Conservation (phyloP, 2,113 vertebrate genomes). For the Nothocercus nigrocapillus region DNA sequence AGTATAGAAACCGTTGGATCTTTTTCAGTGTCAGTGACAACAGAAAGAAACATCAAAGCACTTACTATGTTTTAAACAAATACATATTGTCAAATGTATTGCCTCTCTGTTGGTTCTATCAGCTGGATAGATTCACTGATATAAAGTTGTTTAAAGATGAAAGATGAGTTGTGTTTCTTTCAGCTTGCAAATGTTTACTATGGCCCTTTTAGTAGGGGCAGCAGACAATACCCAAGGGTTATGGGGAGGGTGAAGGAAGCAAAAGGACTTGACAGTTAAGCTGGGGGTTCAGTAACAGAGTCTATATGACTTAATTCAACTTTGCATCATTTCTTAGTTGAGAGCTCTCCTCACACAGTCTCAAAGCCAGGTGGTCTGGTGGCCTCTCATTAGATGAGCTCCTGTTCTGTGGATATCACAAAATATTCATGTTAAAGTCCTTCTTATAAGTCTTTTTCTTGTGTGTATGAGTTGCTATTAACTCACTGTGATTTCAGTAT, state of each 20-base stretch:
- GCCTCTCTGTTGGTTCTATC: neutral
- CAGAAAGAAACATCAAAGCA: neutral
- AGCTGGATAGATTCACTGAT: neutral
- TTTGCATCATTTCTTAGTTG: neutral
- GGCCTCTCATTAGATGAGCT: neutral
- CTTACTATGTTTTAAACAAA: neutral
- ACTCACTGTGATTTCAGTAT: neutral
- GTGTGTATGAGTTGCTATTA: neutral
- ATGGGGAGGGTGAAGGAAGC: neutral
- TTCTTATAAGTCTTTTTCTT: neutral
- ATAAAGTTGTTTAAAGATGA: neutral
- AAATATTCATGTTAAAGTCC: neutral
- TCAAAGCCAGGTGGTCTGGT: neutral
- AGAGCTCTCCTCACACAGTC: neutral
- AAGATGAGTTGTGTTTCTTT: neutral
- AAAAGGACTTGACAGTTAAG: neutral
- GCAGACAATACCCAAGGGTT: neutral
- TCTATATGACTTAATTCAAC: neutral
- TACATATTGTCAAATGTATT: neutral
- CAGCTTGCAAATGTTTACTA: neutral
- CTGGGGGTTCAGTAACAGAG: neutral
- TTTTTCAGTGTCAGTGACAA: neutral
- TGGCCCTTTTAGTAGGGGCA: neutral
- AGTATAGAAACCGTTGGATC: neutral
- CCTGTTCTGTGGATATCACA: neutral